Evolutionary conservation across 2,888 invertebrate genomes (phyloP), one percentile per base, ranked within the genome.

Genomic region (Platynereis dumerilii): DNA sequence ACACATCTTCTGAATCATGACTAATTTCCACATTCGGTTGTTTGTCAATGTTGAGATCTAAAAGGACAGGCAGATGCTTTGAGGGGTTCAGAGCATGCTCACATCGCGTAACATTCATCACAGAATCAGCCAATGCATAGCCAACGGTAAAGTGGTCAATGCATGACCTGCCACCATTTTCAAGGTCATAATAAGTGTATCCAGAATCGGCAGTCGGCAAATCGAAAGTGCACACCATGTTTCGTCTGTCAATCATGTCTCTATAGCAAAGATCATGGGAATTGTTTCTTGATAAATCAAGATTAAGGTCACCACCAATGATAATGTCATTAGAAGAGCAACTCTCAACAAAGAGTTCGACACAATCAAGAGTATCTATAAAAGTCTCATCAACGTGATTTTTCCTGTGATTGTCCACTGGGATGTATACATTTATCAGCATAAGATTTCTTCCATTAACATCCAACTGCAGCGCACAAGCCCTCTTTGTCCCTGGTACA

Each of bases 371-470:
- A 7, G 48, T 48, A n/a, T 48, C 10, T 48, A 48, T 5, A 48
- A 48, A 48, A 7, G 5, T n/a, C 5, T 48, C n/a, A 48, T 7
- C 7, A 7, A 48, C 48, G 17, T 48, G n/a, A 5, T 5, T 48
- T n/a, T 48, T 48, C 7, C 48, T 5, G 3, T 48, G 48, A 48
- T 48, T 48, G 17, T 48, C 48, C 5, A 48, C 48, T 3, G 48
- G 48, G 7, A 48, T 48, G 17, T 48, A 48, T n/a, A 48, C 48
- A 48, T 48, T 48, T 48, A 48, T 48, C n/a, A n/a, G 17, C 48
- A 48, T 22, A 48, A 48, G 22, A 22, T 3, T 3, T 3, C 22
- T n/a, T 10, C 17, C n/a, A 12, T 22, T 3, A n/a, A 7, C 7
- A 12, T 48, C 17, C 5, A 48, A 7, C n/a, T 48, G 7, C 7